Evolutionary conservation across 2,888 invertebrate genomes (phyloP), one percentile per base, ranked within the genome.

Genomic region (Tiliacea aurago): DNA sequence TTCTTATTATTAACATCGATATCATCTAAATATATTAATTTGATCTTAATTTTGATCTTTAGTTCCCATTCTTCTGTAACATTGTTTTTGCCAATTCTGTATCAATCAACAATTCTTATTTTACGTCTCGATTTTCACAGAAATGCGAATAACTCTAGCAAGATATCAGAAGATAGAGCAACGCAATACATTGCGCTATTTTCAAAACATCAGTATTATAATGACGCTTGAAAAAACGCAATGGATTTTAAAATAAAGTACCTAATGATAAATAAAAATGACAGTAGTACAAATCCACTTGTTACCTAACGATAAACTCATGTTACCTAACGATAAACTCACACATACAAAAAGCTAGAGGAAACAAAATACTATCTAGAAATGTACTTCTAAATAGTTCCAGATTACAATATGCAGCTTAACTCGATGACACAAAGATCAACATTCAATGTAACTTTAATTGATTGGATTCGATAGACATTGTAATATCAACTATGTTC

Each of bases 1-100:
- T 71, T 55, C 49, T 77, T 81, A 72, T 43, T 64, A 56, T 70
- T 66, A 81, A 74, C 69, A 78, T 70, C 64, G 15, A 72, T 79
- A 67, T 59, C 15, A 61, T 64, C 66, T 81, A 71, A 74, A 69
- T 73, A 62, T 58, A 59, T 76, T 64, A 76, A 41, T 59, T 75
- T 69, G 77, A 74, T 78, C 59, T 45, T 59, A 23, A 47, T 53
- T 68, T 72, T 56, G 76, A 78, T 75, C 65, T 56, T 69, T 23
- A 37, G 20, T 45, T 20, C 37, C 28, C 5, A 15, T 55, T 71
- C 62, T 76, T 66, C 41, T 76, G 51, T 76, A 66, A 45, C 0
- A 23, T 75, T 63, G 58, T 49, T 58, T 68, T 75, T 37, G 66
- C 15, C n/a, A 51, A 51, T 37, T 37, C 37, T 37, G 37, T 37